Base-by-base conservation (phyloP, 2,888 invertebrate species). In the Caenorhabditis japonica region DNA sequence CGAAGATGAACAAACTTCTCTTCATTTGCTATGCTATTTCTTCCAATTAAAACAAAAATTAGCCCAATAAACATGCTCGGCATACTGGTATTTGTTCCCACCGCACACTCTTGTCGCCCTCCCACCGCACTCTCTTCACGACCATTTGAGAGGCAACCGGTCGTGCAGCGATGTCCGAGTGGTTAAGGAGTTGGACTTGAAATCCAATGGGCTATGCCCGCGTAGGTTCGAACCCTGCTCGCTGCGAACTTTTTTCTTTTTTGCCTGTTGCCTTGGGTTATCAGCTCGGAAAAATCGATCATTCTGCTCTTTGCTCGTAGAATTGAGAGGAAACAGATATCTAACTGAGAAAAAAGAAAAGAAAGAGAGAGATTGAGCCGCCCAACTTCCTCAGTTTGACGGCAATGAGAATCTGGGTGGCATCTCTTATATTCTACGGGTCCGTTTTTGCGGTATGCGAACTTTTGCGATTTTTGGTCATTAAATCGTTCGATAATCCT, bases 161-260 rank as follows among this genome's bases (percentile, higher is more conserved):
- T 12, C 55, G 73, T 53, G 83, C 83, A 83, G 84, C 83, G 82
- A 84, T 90, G 90, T 90, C 90, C 90, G 90, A 90, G 90, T 90
- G 90, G 90, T 90, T 90, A 90, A 90, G 90, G 90, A 90, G 91
- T 91, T 90, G 89, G 91, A 91, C 91, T 91, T 90, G 91, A 91
- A 91, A 91, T 91, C 91, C 89, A 90, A 90, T 91, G 91, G 91
- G 91, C 89, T 90, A 83, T 91, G 89, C 91, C 91, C 91, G 91
- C 91, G 90, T 90, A 91, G 91, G 91, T 91, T 91, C 91, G 90
- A 91, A 91, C 90, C 91, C 91, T 91, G 90, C 90, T 90, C 86
- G 88, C 82, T 83, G 84, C 84, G 84, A 74, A 80, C 78, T 55
- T 53, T 88, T 87, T 77, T 62, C 78, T 55, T 53, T 88, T 87